Base-by-base conservation (phyloP, 2,888 invertebrate genomes). In the Drosophila diplacantha region DNA sequence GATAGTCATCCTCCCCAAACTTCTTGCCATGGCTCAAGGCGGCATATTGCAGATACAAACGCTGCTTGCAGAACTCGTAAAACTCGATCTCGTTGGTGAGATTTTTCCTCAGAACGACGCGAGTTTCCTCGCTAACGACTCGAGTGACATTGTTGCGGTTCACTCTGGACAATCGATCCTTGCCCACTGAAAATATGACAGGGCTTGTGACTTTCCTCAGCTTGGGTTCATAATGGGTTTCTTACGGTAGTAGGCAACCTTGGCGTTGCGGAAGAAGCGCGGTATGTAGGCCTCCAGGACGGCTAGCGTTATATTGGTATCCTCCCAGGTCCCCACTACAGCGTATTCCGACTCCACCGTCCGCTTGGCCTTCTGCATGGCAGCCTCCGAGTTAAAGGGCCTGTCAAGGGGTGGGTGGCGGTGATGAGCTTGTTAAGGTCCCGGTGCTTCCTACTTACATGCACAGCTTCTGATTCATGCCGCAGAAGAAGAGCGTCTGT, bases 61-160 rank as follows among this genome's bases (percentile, higher is more conserved):
- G 90, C 85, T 96, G 96, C 75, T 92, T 93, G 86, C 96, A 96
- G 87, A 96, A 96, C 84, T 96, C 93, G 86, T 96, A 96, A 88
- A 96, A 96, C 83, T 96, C 96, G 6, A 96, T 94, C 89, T 96
- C 96, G 53, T 93, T 90, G 0, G 96, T 95, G 84, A 96, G 94
- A 88, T 96, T 96, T 57, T 91, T 91, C 72, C 94, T 90, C 3
- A 96, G 93, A 29, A 96, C 92, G 43, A 95, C 92, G 82, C 95
- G 95, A 2, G 96, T 93, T 79, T 93, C 93, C 72, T 95, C 94
- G 39, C 93, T 93, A 2, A 85, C 77, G 11, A 67, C 46, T 14
- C 81, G 75, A 8, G 77, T 86, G 3, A 78, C 91, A 87, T 95
- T 94, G 83, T 95, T 95, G 62, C 92, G 92, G 84, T 93, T 93